Evolutionary conservation across 2,113 vertebrate species (phyloP).

Genomic region (Rhinoderma darwinii): DNA sequence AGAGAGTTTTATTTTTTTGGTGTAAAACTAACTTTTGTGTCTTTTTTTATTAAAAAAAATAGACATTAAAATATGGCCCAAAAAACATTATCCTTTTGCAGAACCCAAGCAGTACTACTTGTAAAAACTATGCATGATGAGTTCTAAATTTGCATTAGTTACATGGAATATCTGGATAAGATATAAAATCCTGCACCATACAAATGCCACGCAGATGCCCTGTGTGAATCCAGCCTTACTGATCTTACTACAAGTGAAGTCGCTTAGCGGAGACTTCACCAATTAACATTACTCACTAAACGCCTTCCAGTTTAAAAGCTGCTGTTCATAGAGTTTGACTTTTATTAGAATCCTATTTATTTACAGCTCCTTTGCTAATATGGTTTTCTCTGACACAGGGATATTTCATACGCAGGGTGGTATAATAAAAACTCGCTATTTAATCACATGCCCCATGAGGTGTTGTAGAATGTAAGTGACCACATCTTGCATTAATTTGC

Average conservation of each 20-base stretch:
- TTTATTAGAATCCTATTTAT: conserved; percentile 46
- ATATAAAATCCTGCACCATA: neutral
- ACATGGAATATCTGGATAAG: neutral
- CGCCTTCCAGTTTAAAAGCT: neutral
- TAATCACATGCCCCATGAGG: conserved; percentile 40
- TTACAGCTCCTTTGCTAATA: conserved; percentile 23
- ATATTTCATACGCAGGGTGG: neutral
- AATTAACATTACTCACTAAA: conserved; percentile 4
- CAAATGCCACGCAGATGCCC: neutral
- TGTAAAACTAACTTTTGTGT: too few relatives aligned
- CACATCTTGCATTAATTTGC: conserved; percentile 36
- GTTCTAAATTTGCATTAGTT: neutral
- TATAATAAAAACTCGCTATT: conserved; percentile 13
- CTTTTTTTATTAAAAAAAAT: neutral
- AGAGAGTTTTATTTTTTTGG: too few relatives aligned
- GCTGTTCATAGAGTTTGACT: conserved; percentile 15
- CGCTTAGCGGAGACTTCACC: neutral
- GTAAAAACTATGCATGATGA: neutral
- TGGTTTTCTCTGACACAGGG: conserved; percentile 8
- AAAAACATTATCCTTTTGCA: neutral
- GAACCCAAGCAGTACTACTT: neutral
- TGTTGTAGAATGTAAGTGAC: conserved; percentile 35
- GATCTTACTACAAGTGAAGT: neutral
- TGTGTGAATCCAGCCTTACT: neutral
- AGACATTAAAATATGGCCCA: neutral